Conservation (phyloP, 2,888 invertebrate genomes). For the Plusia festucae region DNA sequence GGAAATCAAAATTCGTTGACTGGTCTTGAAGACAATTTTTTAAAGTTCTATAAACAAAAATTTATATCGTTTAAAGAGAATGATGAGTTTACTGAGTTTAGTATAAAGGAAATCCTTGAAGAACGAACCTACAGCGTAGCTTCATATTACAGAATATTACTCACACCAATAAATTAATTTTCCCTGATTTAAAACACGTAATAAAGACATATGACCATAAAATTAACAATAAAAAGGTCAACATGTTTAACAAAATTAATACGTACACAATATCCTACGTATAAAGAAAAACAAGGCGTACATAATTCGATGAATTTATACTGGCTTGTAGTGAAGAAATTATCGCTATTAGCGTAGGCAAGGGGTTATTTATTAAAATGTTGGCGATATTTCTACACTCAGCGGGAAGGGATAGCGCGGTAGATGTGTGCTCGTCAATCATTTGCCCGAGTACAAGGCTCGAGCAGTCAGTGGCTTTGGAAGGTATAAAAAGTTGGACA, state of each 20-base stretch:
- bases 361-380: constrained; percentile 75
- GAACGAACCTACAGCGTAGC: constrained; percentile 41
- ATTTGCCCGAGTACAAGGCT: constrained; percentile 56
- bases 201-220: constrained; percentile 54
- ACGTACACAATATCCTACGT: constrained; percentile 30
- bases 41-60: no score
- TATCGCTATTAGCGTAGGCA: constrained; percentile 78
- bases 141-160: constrained; percentile 33
- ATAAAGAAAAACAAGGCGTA: constrained; percentile 57
- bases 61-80: no score
- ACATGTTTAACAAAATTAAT: constrained; percentile 51
- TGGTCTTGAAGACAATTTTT: no score
- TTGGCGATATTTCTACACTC: constrained; percentile 65
- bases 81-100: no score
- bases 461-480: constrained; percentile 50
- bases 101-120: constrained; percentile 10
- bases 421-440: constrained; percentile 73
- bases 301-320: constrained; percentile 66
- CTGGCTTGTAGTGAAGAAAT: constrained; percentile 76
- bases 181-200: constrained; percentile 45
- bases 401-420: constrained; percentile 70
- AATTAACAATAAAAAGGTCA: constrained; percentile 48
- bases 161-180: constrained; percentile 42
- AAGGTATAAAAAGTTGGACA: constrained; percentile 27
- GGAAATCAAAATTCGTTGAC: constrained; percentile 12